Percentiles rank a stretch among this genome's conserved stretches.
These are phyloP conservation scores for Kryphioiulus occultus DNA, from an alignment of 2,888 invertebrate species.

Conservation along the genomic window DNA sequence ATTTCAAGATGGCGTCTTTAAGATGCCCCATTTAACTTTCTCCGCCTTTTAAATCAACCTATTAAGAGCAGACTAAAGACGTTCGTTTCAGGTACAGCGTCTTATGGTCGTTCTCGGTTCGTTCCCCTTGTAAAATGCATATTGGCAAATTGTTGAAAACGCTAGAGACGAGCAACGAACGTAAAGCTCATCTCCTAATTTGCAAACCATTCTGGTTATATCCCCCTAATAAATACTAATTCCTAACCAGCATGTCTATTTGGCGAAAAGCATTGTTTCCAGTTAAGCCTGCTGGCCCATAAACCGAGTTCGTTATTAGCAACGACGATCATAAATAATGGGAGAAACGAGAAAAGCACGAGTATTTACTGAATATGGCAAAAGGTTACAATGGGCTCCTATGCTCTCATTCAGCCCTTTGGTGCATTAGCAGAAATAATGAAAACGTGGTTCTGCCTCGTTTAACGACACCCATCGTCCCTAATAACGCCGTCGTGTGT, in stretches of 20 bases:
- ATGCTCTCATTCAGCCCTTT: background rate
- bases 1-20: background rate
- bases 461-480: background rate
- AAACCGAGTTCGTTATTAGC: background rate
- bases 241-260: background rate
- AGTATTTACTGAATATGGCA: background rate
- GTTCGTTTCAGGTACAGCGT: background rate
- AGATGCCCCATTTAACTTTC: background rate
- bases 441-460: conserved; percentile 25
- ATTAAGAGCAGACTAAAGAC: background rate
- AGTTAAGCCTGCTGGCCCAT: background rate
- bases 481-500: background rate
- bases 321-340: background rate
- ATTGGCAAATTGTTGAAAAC: background rate
- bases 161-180: background rate
- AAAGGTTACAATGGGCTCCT: background rate
- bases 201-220: conserved; percentile 1
- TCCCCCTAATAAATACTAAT: background rate
- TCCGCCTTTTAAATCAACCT: background rate
- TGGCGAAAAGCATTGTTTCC: background rate
- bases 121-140: background rate
- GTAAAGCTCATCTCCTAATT: background rate
- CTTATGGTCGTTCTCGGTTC: background rate
- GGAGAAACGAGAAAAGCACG: background rate
- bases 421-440: conserved; percentile 6